A percentile compares a stretch with the other conserved stretches of the same genome.
phyloP scores from a whole-genome alignment of 2,797 vertebrate genomes.

The Lepus oiostolus region DNA sequence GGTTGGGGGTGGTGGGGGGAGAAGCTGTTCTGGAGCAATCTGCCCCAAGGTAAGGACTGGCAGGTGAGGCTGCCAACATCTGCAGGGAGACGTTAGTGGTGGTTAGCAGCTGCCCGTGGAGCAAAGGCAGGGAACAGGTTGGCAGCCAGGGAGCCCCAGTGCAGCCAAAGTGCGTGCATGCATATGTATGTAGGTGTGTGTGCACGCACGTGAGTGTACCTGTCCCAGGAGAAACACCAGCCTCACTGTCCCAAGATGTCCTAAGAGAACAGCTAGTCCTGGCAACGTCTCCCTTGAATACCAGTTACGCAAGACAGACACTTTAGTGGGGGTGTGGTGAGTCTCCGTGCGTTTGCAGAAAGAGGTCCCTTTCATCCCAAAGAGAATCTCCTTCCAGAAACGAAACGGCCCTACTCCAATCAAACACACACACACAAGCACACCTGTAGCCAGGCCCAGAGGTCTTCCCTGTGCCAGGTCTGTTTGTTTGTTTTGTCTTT shows the following conservation, averaged over 20 bases:
- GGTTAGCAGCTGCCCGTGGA: conserved; percentile 60
- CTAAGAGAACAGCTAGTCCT: conserved; percentile 19
- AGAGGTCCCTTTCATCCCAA: neutral
- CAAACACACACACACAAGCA: neutral
- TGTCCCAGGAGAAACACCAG: conserved; percentile 54
- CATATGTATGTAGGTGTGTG: neutral
- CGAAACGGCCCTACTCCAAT: neutral
- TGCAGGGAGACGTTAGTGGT: conserved; percentile 49
- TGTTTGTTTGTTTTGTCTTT: neutral
- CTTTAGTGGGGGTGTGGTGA: neutral
- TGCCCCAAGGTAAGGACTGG: conserved; percentile 54
- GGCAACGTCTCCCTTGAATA: neutral
- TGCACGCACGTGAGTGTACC: neutral
- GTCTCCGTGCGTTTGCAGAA: neutral
- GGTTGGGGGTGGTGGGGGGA: neutral
- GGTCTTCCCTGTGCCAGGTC: neutral
- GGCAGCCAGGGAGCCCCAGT: neutral
- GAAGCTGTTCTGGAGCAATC: conserved; percentile 50
- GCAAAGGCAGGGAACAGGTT: conserved; percentile 52
- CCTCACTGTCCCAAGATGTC: conserved; percentile 17
- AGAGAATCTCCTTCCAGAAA: neutral
- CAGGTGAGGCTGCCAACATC: conserved; percentile 59
- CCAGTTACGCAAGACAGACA: neutral
- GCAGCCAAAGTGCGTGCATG: neutral
- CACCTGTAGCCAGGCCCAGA: neutral